A percentile compares a stretch with the other conserved stretches of the same genome.
Conservation (phyloP, 2,888 invertebrate genomes). For the Trichogramma evanescens region DNA sequence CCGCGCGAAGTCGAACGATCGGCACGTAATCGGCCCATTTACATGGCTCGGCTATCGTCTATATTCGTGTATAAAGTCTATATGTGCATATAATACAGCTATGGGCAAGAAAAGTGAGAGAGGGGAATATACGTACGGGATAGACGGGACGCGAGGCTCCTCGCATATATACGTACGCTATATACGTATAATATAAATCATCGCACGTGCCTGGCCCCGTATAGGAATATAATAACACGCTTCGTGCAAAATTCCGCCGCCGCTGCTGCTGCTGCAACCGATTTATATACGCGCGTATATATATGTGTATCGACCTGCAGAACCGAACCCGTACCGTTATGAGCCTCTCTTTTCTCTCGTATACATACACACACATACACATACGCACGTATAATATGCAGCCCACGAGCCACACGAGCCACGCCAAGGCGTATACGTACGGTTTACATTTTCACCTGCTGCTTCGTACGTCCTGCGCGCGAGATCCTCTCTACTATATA, state of each 20-base stretch:
- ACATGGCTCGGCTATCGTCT: neutral
- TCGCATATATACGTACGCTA: constrained; percentile 13
- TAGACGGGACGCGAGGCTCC: neutral
- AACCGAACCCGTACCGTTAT: neutral
- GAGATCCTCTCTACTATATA: too few relatives aligned
- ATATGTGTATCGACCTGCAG: neutral
- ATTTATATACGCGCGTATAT: neutral
- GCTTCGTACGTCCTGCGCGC: too few relatives aligned
- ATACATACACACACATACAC: too few relatives aligned
- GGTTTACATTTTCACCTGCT: too few relatives aligned
- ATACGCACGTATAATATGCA: too few relatives aligned
- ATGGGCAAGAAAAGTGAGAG: too few relatives aligned
- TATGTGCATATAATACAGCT: neutral
- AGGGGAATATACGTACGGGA: too few relatives aligned
- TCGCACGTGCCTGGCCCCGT: constrained; percentile 19
- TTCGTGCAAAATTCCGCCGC: neutral
- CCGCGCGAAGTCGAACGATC: constrained; percentile 5
- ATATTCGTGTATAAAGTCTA: neutral
- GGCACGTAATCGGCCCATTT: constrained; percentile 4
- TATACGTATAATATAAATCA: too few relatives aligned
- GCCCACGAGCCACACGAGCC: too few relatives aligned
- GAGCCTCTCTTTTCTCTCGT: too few relatives aligned
- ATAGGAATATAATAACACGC: neutral
- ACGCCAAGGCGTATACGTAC: too few relatives aligned
- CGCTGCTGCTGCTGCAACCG: neutral